Percentiles rank a stretch among this genome's conserved stretches.
These are phyloP conservation scores for Acrocephalus arundinaceus DNA, from an alignment of 2,113 vertebrate genomes.

Conservation along the genomic window DNA sequence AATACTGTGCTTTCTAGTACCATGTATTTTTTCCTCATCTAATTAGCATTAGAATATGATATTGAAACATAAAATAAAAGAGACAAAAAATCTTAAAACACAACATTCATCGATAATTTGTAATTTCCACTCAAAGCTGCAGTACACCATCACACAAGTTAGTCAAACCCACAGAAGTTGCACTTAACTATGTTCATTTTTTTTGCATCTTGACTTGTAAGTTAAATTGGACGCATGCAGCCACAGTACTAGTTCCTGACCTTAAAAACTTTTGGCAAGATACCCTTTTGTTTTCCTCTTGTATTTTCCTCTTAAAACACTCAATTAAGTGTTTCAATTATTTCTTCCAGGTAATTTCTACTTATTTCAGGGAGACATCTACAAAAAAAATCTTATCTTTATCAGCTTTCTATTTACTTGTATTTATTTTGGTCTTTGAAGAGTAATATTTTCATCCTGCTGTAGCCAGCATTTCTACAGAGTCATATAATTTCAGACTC, in stretches of 20 bases:
- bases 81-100: not conserved
- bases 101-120: fast-evolving
- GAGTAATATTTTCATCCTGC: not conserved
- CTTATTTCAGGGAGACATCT: not conserved
- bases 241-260: not conserved
- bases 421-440: not conserved
- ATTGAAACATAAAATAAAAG: not conserved
- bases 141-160: not conserved
- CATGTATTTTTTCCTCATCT: not conserved
- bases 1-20: not conserved
- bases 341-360: not conserved
- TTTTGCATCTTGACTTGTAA: not conserved
- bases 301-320: not conserved
- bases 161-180: not conserved
- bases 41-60: not conserved
- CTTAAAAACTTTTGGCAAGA: not conserved
- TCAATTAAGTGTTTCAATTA: not conserved
- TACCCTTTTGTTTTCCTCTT: not conserved
- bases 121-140: not conserved
- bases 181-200: not conserved
- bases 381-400: not conserved
- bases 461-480: not conserved
- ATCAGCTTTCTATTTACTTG: not conserved
- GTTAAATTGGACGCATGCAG: not conserved
- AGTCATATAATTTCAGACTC: not conserved